Base-by-base conservation (phyloP, 2,888 invertebrate genomes). In the Nowickia ferox region DNA sequence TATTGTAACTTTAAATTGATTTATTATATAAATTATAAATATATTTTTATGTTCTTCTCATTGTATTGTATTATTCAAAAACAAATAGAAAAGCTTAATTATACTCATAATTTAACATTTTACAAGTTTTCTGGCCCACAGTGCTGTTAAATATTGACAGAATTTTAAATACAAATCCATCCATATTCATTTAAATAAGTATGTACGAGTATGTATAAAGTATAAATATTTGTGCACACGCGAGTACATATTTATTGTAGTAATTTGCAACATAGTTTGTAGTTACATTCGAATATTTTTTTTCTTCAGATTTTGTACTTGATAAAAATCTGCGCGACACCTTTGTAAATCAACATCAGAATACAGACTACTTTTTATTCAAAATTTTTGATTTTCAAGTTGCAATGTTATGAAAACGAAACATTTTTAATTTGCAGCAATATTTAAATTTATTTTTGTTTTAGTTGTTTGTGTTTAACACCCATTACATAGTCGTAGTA, bases 401-500 rank as follows among this genome's bases (percentile, higher is more conserved):
- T 79, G 76, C 75, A 85, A 78, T 78, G 69, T 78, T 82, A 79
- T 75, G 51, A 82, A 63, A 53, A 78, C 69, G 51, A 78, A 61
- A 44, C 10, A 63, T 55, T 79, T 79, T 72, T 71, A 82, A 65
- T 82, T 78, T 71, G 71, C 86, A 42, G 71, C 66, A 66, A 77
- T 19, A 51, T 72, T 83, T 51, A 13, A 61, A 48, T 55, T 61
- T 44, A 30, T 48, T 69, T 75, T 69, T 40, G 59, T 79, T 59
- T 68, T 59, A 46, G 59, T 46, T 66, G 61, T 19, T 51, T 77
- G 59, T 82, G 44, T 68, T 78, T 65, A 71, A 71, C 75, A 72
- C 72, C 66, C 22, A 48, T 48, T 53, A 40, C 51, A 72, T 42
- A 65, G 51, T 65, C 17, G 13, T 59, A 53, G 55, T 77, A 61